These are phyloP conservation scores for Orthosia gothica DNA, from an alignment of 2,888 invertebrate species.

Conservation along the genomic window DNA sequence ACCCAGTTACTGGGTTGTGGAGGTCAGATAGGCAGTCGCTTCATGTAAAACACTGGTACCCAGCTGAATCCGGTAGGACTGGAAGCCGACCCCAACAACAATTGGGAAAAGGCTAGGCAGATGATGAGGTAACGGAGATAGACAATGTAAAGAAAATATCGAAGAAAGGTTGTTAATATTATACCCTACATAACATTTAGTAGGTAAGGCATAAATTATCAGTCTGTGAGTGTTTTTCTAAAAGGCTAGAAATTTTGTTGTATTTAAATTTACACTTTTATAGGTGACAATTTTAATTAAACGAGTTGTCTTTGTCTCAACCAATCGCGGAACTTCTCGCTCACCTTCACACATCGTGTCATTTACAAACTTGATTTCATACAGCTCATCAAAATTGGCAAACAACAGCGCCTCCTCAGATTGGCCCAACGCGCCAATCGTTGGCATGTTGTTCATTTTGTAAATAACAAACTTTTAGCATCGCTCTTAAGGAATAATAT, in stretches of 20 bases:
- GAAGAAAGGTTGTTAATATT: background rate
- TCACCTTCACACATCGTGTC: constrained; percentile 57
- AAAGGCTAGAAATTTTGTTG: background rate
- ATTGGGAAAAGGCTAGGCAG: too few species aligned
- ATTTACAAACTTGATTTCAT: constrained; percentile 56
- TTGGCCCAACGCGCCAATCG: constrained; percentile 14
- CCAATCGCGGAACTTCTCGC: constrained; percentile 21
- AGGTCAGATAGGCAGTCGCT: too few species aligned
- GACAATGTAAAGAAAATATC: background rate
- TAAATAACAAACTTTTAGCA: constrained; percentile 24
- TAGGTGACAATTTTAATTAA: background rate
- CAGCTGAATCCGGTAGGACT: too few species aligned
- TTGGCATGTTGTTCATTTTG: constrained; percentile 18
- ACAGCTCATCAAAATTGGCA: constrained; percentile 32
- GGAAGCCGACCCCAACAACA: too few species aligned
- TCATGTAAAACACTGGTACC: too few species aligned
- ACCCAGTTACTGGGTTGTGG: too few species aligned
- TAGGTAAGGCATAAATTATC: too few species aligned
- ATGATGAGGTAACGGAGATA: background rate
- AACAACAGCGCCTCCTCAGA: constrained; percentile 18
- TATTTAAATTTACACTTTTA: background rate
- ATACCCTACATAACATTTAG: background rate
- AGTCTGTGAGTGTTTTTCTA: background rate
- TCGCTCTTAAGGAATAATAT: constrained; percentile 10
- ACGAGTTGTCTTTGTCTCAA: constrained; percentile 19